Conservation (phyloP, 2,888 invertebrate genomes). For the Agonum fuliginosum region DNA sequence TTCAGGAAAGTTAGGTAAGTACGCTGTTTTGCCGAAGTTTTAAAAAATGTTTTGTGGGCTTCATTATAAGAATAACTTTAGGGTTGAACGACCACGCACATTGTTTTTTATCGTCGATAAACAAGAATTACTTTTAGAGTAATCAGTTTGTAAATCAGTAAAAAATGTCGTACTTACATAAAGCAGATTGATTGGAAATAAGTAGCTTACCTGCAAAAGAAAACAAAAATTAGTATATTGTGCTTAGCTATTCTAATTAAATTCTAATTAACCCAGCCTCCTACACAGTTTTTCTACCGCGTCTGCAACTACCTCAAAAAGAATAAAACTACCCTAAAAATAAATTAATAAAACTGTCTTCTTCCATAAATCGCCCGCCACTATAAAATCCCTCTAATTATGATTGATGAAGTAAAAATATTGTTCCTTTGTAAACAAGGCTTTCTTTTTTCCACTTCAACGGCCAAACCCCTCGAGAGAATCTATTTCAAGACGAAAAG, state of each 20-base stretch:
- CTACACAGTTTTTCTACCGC: slow-evolving; percentile 14
- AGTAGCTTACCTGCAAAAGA: slow-evolving; percentile 22
- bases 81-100: too few species aligned
- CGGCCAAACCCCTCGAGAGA: slow-evolving; percentile 21
- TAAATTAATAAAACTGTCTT: slow-evolving; percentile 56
- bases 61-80: background rate
- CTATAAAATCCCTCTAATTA: slow-evolving; percentile 49
- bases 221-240: slow-evolving; percentile 7
- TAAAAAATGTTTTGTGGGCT: too few species aligned
- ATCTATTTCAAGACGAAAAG: slow-evolving; percentile 9
- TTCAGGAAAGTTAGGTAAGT: background rate
- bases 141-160: background rate
- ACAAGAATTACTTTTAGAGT: too few species aligned
- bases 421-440: slow-evolving; percentile 50
- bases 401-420: slow-evolving; percentile 54
- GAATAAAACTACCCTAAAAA: slow-evolving; percentile 36
- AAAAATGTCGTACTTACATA: slow-evolving; percentile 18
- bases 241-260: slow-evolving; percentile 19
- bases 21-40: background rate
- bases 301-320: slow-evolving; percentile 35
- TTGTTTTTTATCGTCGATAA: too few species aligned
- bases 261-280: slow-evolving; percentile 8
- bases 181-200: background rate
- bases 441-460: slow-evolving; percentile 30
- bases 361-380: slow-evolving; percentile 47